Evolutionary conservation across 2,888 invertebrate species (phyloP).

Genomic region (Lasioglossum villosulum): DNA sequence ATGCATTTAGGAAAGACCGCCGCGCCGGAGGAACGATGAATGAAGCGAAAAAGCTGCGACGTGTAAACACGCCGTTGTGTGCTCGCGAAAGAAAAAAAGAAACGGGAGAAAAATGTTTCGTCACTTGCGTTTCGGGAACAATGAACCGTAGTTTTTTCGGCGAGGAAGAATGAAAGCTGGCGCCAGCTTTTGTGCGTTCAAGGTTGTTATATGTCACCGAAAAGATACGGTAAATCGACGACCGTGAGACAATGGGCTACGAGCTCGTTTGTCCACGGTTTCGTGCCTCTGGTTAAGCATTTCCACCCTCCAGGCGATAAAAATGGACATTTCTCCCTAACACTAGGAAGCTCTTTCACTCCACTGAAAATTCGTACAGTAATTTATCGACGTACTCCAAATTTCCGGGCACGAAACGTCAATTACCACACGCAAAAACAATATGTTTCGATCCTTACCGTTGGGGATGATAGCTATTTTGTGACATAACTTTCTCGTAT

Average conservation of each 20-base stretch:
- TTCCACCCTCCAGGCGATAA: neutral
- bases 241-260: neutral
- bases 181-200: neutral
- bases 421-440: neutral
- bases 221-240: conserved; percentile 10
- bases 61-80: neutral
- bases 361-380: neutral
- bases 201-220: conserved; percentile 1
- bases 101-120: neutral
- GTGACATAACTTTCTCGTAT: neutral
- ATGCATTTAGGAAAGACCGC: conserved; percentile 51
- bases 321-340: neutral
- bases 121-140: neutral
- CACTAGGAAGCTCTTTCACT: neutral
- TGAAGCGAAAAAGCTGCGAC: conserved; percentile 44
- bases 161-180: neutral
- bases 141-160: neutral
- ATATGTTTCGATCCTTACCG: neutral
- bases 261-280: neutral
- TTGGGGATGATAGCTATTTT: neutral
- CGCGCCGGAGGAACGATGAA: conserved; percentile 50
- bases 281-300: neutral
- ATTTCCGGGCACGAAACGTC: too few species aligned
- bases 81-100: neutral
- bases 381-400: neutral